Evolutionary conservation across 2,113 vertebrate species (phyloP), one percentile per base, ranked within the genome.

Genomic region (Phalacrocorax aristotelis): DNA sequence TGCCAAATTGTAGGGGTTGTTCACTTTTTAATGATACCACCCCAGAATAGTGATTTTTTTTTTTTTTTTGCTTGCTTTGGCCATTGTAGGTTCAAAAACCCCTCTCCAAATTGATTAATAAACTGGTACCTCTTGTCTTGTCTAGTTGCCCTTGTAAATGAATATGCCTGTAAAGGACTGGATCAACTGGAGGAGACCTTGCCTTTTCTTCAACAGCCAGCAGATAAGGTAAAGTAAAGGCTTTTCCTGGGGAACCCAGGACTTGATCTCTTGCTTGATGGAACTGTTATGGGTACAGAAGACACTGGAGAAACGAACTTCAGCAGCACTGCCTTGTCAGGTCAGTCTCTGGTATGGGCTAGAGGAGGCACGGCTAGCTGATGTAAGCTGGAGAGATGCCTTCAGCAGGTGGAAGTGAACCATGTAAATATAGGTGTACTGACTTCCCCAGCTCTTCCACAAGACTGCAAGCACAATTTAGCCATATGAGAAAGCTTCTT

Each of bases 141-240:
- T 96, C 36, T 94, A 99, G 99, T 99, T 68, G 93, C 98, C 0
- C 97, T 98, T 2, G 98, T 98, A 78, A 99, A 99, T 26, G 98
- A 99, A 30, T 99, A 98, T 2, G 99, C 99, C 60, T 98, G 99
- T 70, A 98, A 98, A 89, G 98, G 99, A 9, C 96, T 99, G 95
- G 98, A 99, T 83, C 99, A 98, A 49, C 98, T 99, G 97, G 99
- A 99, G 79, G 98, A 99, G 88, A 99, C 71, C 10, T 81, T 99
- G 86, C 99, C 99, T 10, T 98, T 99, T 91, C 98, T 99, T 90
- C 99, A 99, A 27, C 98, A 99, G 82, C 99, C 98, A 13, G 98
- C 99, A 13, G 98, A 99, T 51, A 98, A 99, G 99, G 99, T 99
- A 87, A 94, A 76, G 81, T 48, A 66, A 68, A 89, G 34, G 81